A percentile compares a stretch with the other conserved stretches of the same genome.
phyloP scores from a whole-genome alignment of 2,113 vertebrate species.

The Xiphophorus couchianus region DNA sequence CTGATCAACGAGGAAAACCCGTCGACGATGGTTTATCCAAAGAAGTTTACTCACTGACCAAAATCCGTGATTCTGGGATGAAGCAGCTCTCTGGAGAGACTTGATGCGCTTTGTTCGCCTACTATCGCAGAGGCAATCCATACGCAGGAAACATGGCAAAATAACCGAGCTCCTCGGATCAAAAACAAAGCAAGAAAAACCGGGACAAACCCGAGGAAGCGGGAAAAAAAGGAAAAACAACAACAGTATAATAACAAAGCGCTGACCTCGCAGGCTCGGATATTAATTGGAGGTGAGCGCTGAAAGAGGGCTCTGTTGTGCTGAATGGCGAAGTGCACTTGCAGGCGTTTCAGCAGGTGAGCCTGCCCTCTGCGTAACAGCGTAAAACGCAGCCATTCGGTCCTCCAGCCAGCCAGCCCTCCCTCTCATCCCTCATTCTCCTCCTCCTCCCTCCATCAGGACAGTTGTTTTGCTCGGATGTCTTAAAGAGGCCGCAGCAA shows the following conservation, averaged over 20 bases:
- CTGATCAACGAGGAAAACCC: conserved; percentile 15
- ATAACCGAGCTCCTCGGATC: conserved; percentile 24
- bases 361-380: conserved; percentile 70
- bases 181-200: conserved; percentile 23
- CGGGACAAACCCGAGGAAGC: conserved; percentile 36
- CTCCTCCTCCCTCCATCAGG: conserved; percentile 33
- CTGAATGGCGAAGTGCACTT: conserved; percentile 66
- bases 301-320: conserved; percentile 53
- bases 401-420: conserved; percentile 75
- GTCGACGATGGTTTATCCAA: conserved; percentile 45
- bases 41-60: conserved; percentile 57
- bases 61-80: conserved; percentile 57
- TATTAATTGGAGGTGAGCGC: conserved; percentile 70
- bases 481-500: conserved; percentile 83
- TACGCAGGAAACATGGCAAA: conserved; percentile 28
- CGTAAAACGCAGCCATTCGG: conserved; percentile 73
- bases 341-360: conserved; percentile 80
- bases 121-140: conserved; percentile 47
- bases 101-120: conserved; percentile 69
- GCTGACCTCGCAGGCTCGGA: conserved; percentile 56
- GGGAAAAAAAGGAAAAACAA: conserved; percentile 22
- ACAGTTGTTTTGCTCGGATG: conserved; percentile 69
- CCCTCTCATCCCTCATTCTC: conserved; percentile 10
- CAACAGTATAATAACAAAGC: conserved; percentile 20
- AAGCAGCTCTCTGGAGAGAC: conserved; percentile 61